A percentile compares a stretch with the other conserved stretches of the same genome.
Conservation (phyloP, 1,140 invertebrate species). For the Coelopa frigida region DNA sequence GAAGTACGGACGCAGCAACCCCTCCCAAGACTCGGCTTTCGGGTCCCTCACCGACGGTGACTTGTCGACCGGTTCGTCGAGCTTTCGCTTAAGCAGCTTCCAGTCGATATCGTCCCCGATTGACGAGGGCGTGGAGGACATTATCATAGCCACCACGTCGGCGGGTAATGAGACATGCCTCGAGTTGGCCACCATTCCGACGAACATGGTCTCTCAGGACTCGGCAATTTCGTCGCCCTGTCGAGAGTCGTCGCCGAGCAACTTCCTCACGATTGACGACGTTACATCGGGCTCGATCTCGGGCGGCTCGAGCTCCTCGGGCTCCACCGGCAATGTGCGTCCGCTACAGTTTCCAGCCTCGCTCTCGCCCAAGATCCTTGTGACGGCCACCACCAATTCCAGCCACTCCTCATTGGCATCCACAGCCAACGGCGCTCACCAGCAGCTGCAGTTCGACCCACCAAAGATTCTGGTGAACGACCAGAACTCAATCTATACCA, state of each 20-base stretch:
- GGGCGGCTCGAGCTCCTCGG: slow-evolving; percentile 27
- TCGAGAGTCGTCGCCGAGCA: slow-evolving; percentile 37
- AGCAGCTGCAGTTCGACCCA: slow-evolving; percentile 38
- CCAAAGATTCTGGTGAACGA: slow-evolving; percentile 44
- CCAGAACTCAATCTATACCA: slow-evolving; percentile 45
- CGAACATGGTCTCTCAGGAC: slow-evolving; percentile 42
- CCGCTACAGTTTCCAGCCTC: slow-evolving; percentile 41
- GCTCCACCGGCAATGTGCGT: slow-evolving; percentile 20
- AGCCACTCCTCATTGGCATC: slow-evolving; percentile 39
- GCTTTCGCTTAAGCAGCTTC: slow-evolving; percentile 41
- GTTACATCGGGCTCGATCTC: slow-evolving; percentile 32
- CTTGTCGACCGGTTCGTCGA: slow-evolving; percentile 39
- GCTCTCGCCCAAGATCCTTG: slow-evolving; percentile 38
- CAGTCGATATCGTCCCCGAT: slow-evolving; percentile 44
- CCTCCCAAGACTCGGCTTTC: slow-evolving; percentile 44
- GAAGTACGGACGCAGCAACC: slow-evolving; percentile 44
- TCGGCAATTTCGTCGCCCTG: slow-evolving; percentile 42
- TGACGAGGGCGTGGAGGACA: slow-evolving; percentile 42
- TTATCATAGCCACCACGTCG: slow-evolving; percentile 43
- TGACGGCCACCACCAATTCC: slow-evolving; percentile 38
- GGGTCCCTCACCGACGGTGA: slow-evolving; percentile 43
- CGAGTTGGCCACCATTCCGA: slow-evolving; percentile 36
- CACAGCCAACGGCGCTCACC: slow-evolving; percentile 16
- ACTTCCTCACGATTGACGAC: slow-evolving; percentile 39
- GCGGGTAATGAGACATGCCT: slow-evolving; percentile 38